phyloP scores from a whole-genome alignment of 2,113 vertebrate species.

The Balaeniceps rex region DNA sequence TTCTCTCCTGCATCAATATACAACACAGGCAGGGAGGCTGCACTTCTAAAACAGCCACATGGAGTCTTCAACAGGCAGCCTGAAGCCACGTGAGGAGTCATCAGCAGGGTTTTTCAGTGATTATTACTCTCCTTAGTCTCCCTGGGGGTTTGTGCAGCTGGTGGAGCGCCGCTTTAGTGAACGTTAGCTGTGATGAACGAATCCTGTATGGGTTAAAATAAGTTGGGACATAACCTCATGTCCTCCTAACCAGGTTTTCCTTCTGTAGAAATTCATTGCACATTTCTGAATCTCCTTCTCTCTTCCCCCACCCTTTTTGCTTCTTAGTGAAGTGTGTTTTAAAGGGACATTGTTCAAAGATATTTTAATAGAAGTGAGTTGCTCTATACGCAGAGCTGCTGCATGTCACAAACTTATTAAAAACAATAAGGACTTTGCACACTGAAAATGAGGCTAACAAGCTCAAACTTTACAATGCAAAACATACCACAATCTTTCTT shows the following conservation, averaged over 20 bases:
- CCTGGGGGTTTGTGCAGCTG: neutral
- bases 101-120: neutral
- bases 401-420: neutral
- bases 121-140: neutral
- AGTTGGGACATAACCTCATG: neutral
- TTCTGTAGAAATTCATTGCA: neutral
- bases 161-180: neutral
- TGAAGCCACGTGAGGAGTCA: neutral
- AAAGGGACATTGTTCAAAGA: neutral
- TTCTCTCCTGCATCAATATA: neutral
- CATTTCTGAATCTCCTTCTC: neutral
- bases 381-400: neutral
- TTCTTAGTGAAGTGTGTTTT: neutral
- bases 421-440: neutral
- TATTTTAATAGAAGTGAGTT: neutral
- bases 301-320: neutral
- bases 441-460: neutral
- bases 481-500: neutral
- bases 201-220: neutral
- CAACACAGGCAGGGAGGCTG: neutral
- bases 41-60: neutral
- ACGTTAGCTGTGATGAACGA: rapidly evolving
- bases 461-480: neutral
- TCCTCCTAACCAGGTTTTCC: neutral
- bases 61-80: neutral